Evolutionary conservation across 2,113 vertebrate genomes (phyloP).

Genomic region (Paramormyrops kingsleyae): DNA sequence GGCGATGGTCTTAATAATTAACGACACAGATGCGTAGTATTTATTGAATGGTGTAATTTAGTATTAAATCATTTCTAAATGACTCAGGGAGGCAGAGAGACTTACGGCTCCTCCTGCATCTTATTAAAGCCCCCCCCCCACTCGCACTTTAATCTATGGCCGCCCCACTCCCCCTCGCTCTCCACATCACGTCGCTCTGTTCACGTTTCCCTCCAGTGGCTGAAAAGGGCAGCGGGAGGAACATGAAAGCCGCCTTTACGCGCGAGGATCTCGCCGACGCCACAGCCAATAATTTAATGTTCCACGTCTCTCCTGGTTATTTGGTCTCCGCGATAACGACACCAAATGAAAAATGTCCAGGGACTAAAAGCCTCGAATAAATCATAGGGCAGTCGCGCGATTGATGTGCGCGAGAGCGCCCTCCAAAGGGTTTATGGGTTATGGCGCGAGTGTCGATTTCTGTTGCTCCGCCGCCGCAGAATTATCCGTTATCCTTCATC

Average conservation of each 20-base stretch:
- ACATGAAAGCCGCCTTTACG: background rate
- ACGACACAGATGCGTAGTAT: background rate
- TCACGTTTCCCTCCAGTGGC: background rate
- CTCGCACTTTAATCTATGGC: background rate
- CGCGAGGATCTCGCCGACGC: too few relatives aligned
- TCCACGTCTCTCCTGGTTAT: background rate
- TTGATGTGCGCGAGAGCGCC: background rate
- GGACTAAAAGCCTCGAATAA: background rate
- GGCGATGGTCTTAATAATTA: background rate
- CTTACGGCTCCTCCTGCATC: background rate
- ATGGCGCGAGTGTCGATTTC: background rate
- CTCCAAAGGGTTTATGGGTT: background rate
- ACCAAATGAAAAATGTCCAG: background rate
- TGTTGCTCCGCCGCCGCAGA: background rate
- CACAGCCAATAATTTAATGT: background rate
- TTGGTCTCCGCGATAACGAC: background rate
- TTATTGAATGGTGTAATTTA: constrained; percentile 8
- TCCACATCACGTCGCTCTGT: background rate
- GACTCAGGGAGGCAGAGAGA: background rate
- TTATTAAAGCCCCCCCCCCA: background rate
- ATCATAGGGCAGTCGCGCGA: background rate
- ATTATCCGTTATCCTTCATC: background rate
- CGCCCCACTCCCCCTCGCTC: background rate
- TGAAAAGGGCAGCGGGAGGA: background rate
- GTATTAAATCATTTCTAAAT: background rate